These are phyloP conservation scores for Seriola rivoliana DNA, from an alignment of 2,113 vertebrate species.

Conservation along the genomic window DNA sequence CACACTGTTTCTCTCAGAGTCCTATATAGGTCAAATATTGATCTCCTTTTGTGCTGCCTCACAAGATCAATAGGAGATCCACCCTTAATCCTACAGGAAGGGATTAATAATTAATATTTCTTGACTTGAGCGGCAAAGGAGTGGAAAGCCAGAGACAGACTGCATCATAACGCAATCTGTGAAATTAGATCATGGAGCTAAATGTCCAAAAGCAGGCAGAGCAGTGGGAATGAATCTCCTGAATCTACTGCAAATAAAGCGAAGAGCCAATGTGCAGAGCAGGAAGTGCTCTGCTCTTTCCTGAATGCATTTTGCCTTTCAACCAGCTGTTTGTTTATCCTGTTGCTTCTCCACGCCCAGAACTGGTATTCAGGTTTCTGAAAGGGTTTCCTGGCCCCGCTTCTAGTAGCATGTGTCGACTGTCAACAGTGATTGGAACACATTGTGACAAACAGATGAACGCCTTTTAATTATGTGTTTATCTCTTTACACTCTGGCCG, in stretches of 20 bases:
- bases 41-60: constrained; percentile 23
- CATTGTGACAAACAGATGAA: background rate
- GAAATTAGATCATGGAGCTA: background rate
- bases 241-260: background rate
- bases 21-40: constrained; percentile 18
- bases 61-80: constrained; percentile 36
- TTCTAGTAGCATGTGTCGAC: background rate
- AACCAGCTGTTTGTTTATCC: constrained; percentile 31
- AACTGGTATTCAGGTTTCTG: constrained; percentile 15
- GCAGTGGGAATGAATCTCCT: background rate
- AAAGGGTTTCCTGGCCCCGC: constrained; percentile 23
- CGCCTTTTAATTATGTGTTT: constrained; percentile 5
- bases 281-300: background rate
- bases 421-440: constrained; percentile 23
- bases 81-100: background rate
- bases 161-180: background rate
- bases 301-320: constrained; percentile 11
- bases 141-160: background rate
- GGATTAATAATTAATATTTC: constrained; percentile 29
- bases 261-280: background rate
- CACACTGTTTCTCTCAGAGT: background rate
- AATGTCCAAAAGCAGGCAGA: background rate
- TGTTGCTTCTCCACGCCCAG: constrained; percentile 40
- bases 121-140: background rate
- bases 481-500: background rate